A percentile compares a stretch with the other conserved stretches of the same genome.
phyloP scores from a whole-genome alignment of 1,140 invertebrate genomes.

The Hestina assimilis region DNA sequence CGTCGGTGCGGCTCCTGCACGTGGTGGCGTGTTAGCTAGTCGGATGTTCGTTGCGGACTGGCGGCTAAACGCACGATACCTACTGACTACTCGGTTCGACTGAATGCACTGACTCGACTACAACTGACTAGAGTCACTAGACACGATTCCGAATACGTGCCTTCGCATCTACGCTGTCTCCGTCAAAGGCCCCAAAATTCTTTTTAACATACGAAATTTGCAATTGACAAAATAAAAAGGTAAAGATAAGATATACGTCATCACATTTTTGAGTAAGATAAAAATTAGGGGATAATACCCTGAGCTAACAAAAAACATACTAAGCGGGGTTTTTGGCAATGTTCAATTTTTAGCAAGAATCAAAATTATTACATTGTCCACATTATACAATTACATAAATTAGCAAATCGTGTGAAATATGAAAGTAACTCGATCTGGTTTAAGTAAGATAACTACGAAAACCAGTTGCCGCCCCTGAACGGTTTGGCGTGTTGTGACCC shows the following conservation, averaged over 20 bases:
- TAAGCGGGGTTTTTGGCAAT: too few relatives aligned
- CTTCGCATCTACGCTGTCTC: neutral
- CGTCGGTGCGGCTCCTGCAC: conserved; percentile 40
- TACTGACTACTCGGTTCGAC: conserved; percentile 26
- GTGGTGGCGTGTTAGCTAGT: conserved; percentile 48
- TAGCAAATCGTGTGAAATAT: conserved; percentile 26
- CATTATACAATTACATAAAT: conserved; percentile 11
- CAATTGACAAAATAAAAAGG: neutral
- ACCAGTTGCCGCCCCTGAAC: conserved; percentile 40
- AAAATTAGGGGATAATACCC: too few relatives aligned
- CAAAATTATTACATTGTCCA: neutral
- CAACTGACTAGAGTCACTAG: conserved; percentile 33
- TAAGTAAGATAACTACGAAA: conserved; percentile 31
- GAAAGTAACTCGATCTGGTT: conserved; percentile 37
- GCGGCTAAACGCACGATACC: conserved; percentile 23
- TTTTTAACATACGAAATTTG: conserved; percentile 6
- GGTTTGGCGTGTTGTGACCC: conserved; percentile 33
- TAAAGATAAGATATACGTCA: too few relatives aligned
- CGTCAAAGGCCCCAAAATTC: conserved; percentile 13
- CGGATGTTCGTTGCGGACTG: conserved; percentile 61
- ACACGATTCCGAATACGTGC: conserved; percentile 1
- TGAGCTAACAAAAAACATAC: too few relatives aligned
- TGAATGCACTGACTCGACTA: conserved; percentile 28
- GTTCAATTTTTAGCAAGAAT: too few relatives aligned
- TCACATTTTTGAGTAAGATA: too few relatives aligned